Evolutionary conservation across 2,113 vertebrate species (phyloP).

Genomic region (Passer domesticus): DNA sequence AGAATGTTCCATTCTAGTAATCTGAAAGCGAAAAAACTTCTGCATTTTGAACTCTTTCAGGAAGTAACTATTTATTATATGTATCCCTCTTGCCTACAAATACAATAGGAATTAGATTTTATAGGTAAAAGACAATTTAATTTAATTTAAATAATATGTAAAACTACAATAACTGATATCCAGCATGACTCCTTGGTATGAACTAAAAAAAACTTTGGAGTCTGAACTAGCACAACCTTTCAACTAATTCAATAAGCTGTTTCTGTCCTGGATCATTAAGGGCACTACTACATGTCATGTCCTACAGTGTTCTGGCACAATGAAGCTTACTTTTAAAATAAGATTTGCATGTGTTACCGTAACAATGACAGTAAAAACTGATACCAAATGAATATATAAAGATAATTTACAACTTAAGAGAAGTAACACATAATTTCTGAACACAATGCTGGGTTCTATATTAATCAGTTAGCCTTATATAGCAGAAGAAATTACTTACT

Average conservation of each 20-base stretch:
- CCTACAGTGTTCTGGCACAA: not conserved
- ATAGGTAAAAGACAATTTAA: not conserved
- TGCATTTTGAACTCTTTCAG: not conserved
- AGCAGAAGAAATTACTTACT: slow-evolving; percentile 81
- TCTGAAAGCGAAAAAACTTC: not conserved
- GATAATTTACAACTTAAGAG: not conserved
- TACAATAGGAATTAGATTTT: not conserved
- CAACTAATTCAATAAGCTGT: not conserved
- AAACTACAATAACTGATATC: not conserved
- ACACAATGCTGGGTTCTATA: not conserved
- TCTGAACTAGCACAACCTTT: not conserved
- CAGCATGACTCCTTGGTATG: not conserved
- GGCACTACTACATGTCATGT: not conserved
- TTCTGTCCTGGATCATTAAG: not conserved
- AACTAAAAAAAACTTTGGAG: not conserved
- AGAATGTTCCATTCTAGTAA: not conserved
- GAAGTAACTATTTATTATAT: not conserved
- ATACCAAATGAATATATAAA: not conserved
- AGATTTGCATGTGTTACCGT: not conserved
- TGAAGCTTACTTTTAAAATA: not conserved
- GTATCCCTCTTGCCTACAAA: not conserved
- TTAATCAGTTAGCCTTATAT: not conserved
- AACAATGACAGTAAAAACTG: not conserved
- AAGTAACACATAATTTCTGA: not conserved
- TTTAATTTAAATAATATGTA: not conserved